phyloP scores from a whole-genome alignment of 2,797 vertebrate genomes.

The Synanceia verrucosa region DNA sequence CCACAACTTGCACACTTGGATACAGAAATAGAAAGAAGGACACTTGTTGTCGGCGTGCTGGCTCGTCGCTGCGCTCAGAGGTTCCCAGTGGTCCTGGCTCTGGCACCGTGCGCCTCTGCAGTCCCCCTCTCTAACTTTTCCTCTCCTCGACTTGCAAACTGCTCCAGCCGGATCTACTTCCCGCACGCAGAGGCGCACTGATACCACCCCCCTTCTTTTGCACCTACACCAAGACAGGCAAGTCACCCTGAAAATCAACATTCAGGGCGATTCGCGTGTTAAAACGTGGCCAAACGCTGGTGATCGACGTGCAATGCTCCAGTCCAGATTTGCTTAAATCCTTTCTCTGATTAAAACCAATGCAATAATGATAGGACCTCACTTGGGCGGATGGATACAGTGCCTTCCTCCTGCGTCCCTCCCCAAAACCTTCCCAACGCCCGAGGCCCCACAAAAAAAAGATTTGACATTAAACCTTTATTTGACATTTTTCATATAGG shows the following conservation, averaged over 20 bases:
- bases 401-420: constrained; percentile 1
- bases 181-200: constrained; percentile 32
- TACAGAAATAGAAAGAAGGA: constrained; percentile 1
- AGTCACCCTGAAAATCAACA: background rate
- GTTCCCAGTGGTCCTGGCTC: constrained; percentile 64
- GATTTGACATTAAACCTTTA: constrained; percentile 65
- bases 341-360: background rate
- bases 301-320: fast-evolving
- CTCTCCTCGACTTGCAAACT: constrained; percentile 76
- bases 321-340: background rate
- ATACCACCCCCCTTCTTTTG: constrained; percentile 22
- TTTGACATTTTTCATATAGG: constrained; percentile 60
- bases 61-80: constrained; percentile 53
- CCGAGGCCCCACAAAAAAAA: constrained; percentile 46
- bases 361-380: background rate
- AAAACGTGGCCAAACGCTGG: fast-evolving
- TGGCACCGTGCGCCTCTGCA: constrained; percentile 77
- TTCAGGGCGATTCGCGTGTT: fast-evolving
- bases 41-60: constrained; percentile 30
- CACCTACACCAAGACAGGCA: constrained; percentile 4
- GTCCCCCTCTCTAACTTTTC: constrained; percentile 72
- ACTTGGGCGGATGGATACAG: constrained; percentile 62
- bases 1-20: constrained; percentile 20
- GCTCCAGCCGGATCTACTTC: constrained; percentile 78
- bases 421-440: constrained; percentile 37